Evolutionary conservation across 2,797 vertebrate genomes (phyloP).

Genomic region (Carduelis carduelis): DNA sequence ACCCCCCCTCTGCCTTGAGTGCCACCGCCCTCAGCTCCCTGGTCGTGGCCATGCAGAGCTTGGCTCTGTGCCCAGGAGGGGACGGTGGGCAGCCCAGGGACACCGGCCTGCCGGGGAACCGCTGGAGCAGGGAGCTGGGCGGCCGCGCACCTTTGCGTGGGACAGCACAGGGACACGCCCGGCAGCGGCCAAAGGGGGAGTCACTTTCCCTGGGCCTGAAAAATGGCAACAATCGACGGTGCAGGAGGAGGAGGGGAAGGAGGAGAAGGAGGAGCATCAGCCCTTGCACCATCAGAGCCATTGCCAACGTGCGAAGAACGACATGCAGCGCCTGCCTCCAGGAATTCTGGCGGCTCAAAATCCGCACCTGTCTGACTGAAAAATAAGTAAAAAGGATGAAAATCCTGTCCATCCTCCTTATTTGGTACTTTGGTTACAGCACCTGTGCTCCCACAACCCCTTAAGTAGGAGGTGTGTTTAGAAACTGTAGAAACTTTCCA

Average conservation of each 20-base stretch:
- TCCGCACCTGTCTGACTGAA: background rate
- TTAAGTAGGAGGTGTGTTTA: background rate
- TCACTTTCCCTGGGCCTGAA: background rate
- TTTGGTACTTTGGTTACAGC: background rate
- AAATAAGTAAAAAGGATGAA: background rate
- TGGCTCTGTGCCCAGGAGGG: background rate
- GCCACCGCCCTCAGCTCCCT: background rate
- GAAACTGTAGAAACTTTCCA: background rate
- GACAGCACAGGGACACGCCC: background rate
- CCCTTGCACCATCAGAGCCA: background rate
- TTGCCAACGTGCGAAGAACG: accelerated
- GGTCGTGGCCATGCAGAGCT: background rate
- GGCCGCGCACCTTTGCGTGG: accelerated
- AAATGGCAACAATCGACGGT: background rate
- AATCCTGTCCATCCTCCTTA: background rate
- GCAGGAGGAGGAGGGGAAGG: background rate
- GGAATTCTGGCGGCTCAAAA: background rate
- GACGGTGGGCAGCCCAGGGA: accelerated
- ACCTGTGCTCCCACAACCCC: background rate
- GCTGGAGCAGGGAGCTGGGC: accelerated
- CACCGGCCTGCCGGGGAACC: background rate
- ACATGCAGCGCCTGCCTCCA: accelerated
- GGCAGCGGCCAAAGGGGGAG: accelerated
- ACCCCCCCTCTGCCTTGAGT: background rate
- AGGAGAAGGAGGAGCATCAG: background rate